phyloP scores from a whole-genome alignment of 2,113 vertebrate genomes.

The Argyrosomus japonicus region DNA sequence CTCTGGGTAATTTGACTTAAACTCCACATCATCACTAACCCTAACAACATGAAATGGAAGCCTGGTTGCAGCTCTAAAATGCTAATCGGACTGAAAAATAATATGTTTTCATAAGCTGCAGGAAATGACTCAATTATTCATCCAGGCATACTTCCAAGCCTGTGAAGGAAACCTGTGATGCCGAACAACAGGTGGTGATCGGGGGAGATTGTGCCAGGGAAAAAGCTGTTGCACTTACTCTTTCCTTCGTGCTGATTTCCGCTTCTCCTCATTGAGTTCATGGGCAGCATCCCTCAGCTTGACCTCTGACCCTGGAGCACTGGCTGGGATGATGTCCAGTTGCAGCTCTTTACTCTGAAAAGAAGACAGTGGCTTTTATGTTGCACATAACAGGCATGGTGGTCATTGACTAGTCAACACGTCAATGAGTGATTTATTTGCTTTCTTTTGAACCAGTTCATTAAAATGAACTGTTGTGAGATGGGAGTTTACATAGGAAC shows the following conservation, averaged over 20 bases:
- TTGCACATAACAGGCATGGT: neutral
- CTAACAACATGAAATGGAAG: conserved; percentile 6
- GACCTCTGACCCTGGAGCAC: conserved; percentile 96
- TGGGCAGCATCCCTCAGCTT: conserved; percentile 96
- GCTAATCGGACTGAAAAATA: neutral
- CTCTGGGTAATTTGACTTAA: conserved; percentile 15
- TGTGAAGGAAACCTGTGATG: conserved; percentile 5
- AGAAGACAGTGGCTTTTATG: conserved; percentile 40
- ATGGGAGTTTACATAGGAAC: conserved; percentile 9
- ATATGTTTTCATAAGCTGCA: conserved; percentile 7
- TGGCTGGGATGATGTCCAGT: conserved; percentile 97
- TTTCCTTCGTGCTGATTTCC: conserved; percentile 98
- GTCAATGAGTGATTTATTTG: neutral
- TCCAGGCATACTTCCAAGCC: neutral
- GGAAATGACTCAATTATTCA: conserved; percentile 4
- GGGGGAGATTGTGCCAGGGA: neutral
- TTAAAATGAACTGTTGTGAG: neutral
- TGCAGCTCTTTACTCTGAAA: conserved; percentile 97
- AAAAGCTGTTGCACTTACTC: conserved; percentile 85
- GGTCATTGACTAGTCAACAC: conserved; percentile 29
- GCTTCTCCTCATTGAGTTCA: conserved; percentile 97
- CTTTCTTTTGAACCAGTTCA: conserved; percentile 6
- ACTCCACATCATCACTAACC: neutral
- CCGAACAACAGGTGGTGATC: neutral
- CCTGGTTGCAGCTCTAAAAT: conserved; percentile 5